A percentile compares a stretch with the other conserved stretches of the same genome.
phyloP scores from a whole-genome alignment of 2,888 invertebrate genomes.

The Leptopilina myrica region DNA sequence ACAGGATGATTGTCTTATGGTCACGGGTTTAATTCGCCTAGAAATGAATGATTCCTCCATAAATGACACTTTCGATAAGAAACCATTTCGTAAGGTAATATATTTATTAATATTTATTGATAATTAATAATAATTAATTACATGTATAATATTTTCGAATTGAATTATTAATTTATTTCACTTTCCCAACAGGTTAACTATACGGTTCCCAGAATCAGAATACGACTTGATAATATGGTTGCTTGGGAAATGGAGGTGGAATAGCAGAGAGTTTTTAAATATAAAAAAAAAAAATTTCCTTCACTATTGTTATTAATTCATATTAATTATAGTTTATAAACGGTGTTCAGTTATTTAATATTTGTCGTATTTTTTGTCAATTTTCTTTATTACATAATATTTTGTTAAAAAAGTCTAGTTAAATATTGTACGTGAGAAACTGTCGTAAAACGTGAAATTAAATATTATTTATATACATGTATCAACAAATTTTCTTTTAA shows the following conservation, averaged over 20 bases:
- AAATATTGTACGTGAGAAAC: neutral
- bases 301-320: too few species aligned
- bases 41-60: neutral
- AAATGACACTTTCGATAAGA: slow-evolving; percentile 1
- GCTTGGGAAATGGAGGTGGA: neutral
- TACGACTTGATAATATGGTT: neutral
- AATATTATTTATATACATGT: neutral
- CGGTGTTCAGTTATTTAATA: too few species aligned
- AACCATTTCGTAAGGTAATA: slow-evolving; percentile 5
- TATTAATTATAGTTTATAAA: too few species aligned
- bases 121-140: neutral
- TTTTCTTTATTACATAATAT: too few species aligned
- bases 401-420: too few species aligned
- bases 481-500: neutral
- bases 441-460: neutral
- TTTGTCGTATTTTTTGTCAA: too few species aligned
- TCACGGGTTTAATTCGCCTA: slow-evolving; percentile 23
- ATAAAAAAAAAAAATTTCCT: neutral
- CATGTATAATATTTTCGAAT: neutral
- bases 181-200: neutral
- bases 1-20: neutral
- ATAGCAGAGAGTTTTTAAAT: neutral
- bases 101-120: too few species aligned
- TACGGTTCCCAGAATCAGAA: neutral
- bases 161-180: neutral